Percentiles rank a stretch among this genome's conserved stretches.
Evolutionary conservation across 2,113 vertebrate species (phyloP).

Genomic region (Thamnaconus septentrionalis): DNA sequence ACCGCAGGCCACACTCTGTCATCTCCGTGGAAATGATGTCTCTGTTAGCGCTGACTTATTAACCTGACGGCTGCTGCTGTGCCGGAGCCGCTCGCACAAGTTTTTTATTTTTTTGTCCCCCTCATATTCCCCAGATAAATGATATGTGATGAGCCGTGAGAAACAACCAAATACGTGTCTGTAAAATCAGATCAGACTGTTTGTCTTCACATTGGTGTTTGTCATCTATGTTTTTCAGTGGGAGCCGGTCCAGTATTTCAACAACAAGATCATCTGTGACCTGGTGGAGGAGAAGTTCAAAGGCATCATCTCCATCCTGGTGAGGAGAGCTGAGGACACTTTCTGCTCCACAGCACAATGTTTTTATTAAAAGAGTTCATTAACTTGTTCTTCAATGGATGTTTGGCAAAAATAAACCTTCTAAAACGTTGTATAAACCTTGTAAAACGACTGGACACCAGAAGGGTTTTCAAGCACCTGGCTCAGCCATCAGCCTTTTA

Average conservation of each 20-base stretch:
- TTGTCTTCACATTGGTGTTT: not conserved
- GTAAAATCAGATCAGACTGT: not conserved
- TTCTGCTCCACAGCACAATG: too few relatives aligned
- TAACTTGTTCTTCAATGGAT: not conserved
- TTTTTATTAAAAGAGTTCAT: too few relatives aligned
- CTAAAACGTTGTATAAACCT: too few relatives aligned
- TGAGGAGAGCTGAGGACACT: slow-evolving; percentile 63
- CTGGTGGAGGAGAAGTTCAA: slow-evolving; percentile 98
- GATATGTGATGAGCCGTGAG: not conserved
- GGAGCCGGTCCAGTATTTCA: slow-evolving; percentile 97
- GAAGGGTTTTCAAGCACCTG: too few relatives aligned
- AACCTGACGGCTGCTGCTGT: not conserved
- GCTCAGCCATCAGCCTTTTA: too few relatives aligned
- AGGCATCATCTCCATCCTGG: slow-evolving; percentile 97
- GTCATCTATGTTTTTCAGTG: slow-evolving; percentile 78
- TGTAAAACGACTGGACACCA: too few relatives aligned
- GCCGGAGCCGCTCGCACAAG: not conserved
- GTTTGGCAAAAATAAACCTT: not conserved
- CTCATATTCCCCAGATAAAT: slow-evolving; percentile 47
- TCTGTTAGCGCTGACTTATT: slow-evolving; percentile 12
- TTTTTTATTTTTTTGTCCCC: slow-evolving; percentile 5
- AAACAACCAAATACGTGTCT: too few relatives aligned
- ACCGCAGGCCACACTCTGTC: slow-evolving; percentile 30
- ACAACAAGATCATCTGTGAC: slow-evolving; percentile 99
- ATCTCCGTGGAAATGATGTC: slow-evolving; percentile 45